Evolutionary conservation across 2,797 vertebrate species (phyloP).

Genomic region (Pipistrellus pipistrellus): DNA sequence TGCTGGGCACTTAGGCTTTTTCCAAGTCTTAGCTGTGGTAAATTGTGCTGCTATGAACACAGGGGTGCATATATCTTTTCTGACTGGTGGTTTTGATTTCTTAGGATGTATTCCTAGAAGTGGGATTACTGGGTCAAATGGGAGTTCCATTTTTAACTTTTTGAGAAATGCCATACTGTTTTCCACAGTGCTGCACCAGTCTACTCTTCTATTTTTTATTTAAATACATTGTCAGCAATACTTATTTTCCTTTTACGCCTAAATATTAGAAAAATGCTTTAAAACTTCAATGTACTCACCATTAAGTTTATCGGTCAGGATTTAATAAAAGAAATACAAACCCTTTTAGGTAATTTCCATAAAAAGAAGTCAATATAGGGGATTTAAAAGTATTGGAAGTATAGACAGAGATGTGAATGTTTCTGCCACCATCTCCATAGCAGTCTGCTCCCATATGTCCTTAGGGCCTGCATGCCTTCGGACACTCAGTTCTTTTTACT

Average conservation of each 20-base stretch:
- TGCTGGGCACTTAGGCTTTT: no score
- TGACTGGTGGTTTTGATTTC: no score
- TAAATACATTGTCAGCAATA: neutral
- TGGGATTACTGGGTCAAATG: no score
- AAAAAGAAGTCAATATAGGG: neutral
- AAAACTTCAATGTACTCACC: neutral
- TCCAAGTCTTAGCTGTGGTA: no score
- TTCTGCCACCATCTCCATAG: rapidly evolving
- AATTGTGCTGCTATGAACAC: no score
- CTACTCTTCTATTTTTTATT: neutral
- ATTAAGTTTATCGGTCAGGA: neutral
- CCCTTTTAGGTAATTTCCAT: neutral
- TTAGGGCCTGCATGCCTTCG: neutral
- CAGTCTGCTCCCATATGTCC: neutral
- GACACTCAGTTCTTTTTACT: neutral
- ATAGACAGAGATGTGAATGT: neutral
- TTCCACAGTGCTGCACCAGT: no score
- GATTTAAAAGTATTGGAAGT: neutral
- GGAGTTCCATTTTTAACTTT: no score
- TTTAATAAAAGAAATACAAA: neutral
- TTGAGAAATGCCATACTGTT: no score
- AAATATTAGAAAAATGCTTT: neutral
- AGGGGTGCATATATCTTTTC: no score
- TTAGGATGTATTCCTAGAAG: no score
- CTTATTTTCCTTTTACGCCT: neutral